phyloP scores from a whole-genome alignment of 37 sponge, comb jelly and placozoan genomes.

The Crambe crambe region DNA sequence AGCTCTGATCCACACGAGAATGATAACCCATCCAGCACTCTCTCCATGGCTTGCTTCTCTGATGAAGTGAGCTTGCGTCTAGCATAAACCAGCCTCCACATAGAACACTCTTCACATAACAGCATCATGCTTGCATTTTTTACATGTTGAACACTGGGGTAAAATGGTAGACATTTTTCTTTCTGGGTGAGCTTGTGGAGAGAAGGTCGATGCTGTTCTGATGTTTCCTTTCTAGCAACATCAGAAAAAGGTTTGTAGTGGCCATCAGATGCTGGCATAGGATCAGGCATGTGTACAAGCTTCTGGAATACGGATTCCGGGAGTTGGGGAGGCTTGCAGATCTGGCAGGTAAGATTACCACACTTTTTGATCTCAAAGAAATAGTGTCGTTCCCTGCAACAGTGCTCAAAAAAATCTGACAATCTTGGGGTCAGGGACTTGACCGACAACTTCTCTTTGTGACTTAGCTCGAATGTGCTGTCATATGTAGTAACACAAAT shows the following conservation, averaged over 20 bases:
- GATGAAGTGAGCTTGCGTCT: constrained; percentile 14
- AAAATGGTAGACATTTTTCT: constrained; percentile 1
- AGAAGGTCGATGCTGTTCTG: constrained; percentile 27
- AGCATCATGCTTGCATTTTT: constrained; percentile 22
- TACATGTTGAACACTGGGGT: constrained; percentile 22
- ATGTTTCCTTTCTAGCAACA: neutral
- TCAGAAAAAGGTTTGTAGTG: constrained; percentile 7
- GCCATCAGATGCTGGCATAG: neutral
- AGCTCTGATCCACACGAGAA: too few species aligned
- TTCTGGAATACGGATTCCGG: neutral
- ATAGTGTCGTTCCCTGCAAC: constrained; percentile 48
- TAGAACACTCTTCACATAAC: constrained; percentile 19
- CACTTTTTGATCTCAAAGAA: constrained; percentile 11
- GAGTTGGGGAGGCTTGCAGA: neutral
- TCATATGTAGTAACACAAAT: neutral
- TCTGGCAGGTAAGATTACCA: neutral
- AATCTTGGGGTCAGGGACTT: neutral
- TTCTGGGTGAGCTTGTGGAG: neutral
- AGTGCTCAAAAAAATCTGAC: constrained; percentile 9
- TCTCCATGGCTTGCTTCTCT: too few species aligned
- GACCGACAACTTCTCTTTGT: neutral
- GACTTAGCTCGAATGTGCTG: neutral
- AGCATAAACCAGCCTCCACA: constrained; percentile 22
- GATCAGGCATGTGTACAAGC: neutral
- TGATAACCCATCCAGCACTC: too few species aligned